Evolutionary conservation across 1,140 invertebrate genomes (phyloP), one percentile per base, ranked within the genome.

Genomic region (Papilio glaucus): DNA sequence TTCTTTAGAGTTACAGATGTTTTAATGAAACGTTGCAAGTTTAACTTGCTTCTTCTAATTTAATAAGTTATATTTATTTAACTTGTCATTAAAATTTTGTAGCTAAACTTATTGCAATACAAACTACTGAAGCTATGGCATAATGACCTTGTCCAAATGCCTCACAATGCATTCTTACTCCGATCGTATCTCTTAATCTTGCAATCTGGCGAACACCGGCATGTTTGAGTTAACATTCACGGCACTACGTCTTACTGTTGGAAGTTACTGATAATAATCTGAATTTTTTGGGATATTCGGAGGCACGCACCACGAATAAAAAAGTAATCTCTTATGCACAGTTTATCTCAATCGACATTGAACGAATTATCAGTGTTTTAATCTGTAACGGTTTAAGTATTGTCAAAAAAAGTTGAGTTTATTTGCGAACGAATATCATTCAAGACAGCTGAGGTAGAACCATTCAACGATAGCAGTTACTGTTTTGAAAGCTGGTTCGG

Each of bases 191-290:
- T 26, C 49, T 26, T 21, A 57, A 57, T 57, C 49, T 57, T 57
- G 12, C 21, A 57, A 57, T 57, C 49, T 57, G 45, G 45, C 49
- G 49, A 26, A 57, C 21, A 57, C 49, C 21, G 10, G 21, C 9
- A 57, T 9, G 49, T 57, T 57, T 57, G 49, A 9, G 24, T 57
- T 57, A 12, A 57, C 49, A 57, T 57, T 57, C 49, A 57, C 21
- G 49, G 49, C 49, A 57, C 9, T 57, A 57, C 49, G 10, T 57
- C 49, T 57, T 57, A 57, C 49, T 24, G 49, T 57, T 57, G 49
- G 49, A 18, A 57, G 49, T 21, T 13, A 57, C 49, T 5, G 49
- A 57, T 57, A 57, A 57, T 24, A 57, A 57, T 57, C 49, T 13
- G 49, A 57, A 57, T 57, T 24, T 57, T 57, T 57, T 57, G 49